Conservation (phyloP, 2,797 vertebrate species). For the Hydrophis major region DNA sequence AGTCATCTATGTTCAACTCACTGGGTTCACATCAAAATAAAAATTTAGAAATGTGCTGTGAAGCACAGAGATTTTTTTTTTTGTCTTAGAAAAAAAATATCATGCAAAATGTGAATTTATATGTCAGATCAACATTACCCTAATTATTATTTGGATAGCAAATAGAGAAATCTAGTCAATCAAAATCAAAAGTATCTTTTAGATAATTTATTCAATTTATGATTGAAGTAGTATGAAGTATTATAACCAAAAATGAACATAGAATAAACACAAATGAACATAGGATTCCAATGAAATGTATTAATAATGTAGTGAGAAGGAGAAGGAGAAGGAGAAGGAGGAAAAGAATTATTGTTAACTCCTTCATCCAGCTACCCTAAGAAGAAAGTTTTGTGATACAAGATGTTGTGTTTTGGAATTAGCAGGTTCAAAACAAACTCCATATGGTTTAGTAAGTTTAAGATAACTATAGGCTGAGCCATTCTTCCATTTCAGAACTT, state of each 20-base stretch:
- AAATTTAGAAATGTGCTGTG: background rate
- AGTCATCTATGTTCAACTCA: background rate
- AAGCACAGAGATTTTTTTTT: background rate
- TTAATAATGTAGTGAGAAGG: background rate
- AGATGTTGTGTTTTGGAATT: background rate
- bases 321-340: background rate
- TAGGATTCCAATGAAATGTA: background rate
- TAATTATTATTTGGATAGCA: background rate
- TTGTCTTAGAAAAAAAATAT: background rate
- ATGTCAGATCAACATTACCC: background rate
- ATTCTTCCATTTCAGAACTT: background rate
- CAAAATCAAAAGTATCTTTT: background rate
- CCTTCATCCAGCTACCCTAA: background rate
- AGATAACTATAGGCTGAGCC: background rate
- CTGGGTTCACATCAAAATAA: background rate
- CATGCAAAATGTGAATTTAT: background rate
- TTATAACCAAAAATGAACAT: background rate
- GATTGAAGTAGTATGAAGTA: background rate
- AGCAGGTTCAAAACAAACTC: background rate
- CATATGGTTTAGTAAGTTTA: background rate
- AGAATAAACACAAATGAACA: background rate
- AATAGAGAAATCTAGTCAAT: background rate
- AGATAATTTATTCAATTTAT: background rate
- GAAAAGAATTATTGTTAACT: background rate
- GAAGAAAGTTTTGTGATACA: background rate